phyloP scores from a whole-genome alignment of 2,888 invertebrate species.

The Gymnoscelis rufifasciata region DNA sequence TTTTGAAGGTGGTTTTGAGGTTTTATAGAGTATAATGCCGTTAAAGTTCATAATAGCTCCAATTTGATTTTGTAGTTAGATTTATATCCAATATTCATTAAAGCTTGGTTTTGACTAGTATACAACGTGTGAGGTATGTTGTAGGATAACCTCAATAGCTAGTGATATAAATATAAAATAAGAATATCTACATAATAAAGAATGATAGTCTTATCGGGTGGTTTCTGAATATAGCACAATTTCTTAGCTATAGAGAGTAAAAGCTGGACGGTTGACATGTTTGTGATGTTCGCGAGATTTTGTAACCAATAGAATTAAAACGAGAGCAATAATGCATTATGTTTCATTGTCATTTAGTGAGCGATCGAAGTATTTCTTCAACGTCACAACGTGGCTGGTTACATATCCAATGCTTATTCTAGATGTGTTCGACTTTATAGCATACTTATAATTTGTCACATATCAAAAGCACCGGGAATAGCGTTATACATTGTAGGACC shows the following conservation, averaged over 20 bases:
- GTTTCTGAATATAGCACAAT: slow-evolving; percentile 69
- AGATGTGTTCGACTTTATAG: neutral
- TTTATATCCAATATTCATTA: slow-evolving; percentile 7
- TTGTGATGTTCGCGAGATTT: slow-evolving; percentile 40
- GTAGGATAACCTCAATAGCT: slow-evolving; percentile 74
- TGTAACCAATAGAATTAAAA: slow-evolving; percentile 46
- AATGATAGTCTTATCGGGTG: slow-evolving; percentile 49
- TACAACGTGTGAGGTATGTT: slow-evolving; percentile 54
- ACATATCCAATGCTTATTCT: neutral
- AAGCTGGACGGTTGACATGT: slow-evolving; percentile 39
- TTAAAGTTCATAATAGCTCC: neutral
- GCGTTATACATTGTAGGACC: no score
- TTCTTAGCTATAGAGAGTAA: slow-evolving; percentile 64
- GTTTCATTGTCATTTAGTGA: slow-evolving; percentile 31
- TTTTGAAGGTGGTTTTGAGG: no score
- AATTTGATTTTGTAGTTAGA: slow-evolving; percentile 2
- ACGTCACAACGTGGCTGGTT: no score
- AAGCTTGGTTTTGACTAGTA: slow-evolving; percentile 8
- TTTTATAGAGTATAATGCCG: no score
- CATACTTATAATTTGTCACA: slow-evolving; percentile 36
- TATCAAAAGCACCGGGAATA: slow-evolving; percentile 56
- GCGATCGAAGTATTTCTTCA: slow-evolving; percentile 36
- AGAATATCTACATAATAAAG: slow-evolving; percentile 46
- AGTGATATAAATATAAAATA: slow-evolving; percentile 62
- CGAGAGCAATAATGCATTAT: slow-evolving; percentile 47